These are phyloP conservation scores for Frankliniella intonsa DNA, from an alignment of 2,888 invertebrate species.

Conservation along the genomic window DNA sequence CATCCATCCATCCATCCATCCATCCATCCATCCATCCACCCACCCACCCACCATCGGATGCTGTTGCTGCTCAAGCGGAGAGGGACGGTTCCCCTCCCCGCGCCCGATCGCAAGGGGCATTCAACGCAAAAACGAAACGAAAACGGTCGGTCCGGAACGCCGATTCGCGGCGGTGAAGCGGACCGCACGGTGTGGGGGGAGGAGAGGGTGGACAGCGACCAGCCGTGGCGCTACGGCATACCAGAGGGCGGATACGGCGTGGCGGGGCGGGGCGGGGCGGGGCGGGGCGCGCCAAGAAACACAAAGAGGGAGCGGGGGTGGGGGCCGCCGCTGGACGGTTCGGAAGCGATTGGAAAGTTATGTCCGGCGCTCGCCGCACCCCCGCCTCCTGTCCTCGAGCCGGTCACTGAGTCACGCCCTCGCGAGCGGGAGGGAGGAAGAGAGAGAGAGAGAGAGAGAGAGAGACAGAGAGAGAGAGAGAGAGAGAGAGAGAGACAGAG, in stretches of 20 bases:
- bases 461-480: background rate
- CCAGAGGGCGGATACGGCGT: background rate
- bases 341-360: conserved; percentile 19
- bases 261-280: no score
- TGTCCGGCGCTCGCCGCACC: background rate
- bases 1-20: no score
- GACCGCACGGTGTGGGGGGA: background rate
- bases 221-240: background rate
- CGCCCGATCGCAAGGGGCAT: no score
- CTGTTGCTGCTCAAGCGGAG: no score
- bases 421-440: background rate
- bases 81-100: no score
- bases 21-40: no score
- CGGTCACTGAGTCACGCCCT: background rate
- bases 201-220: background rate
- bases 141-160: conserved; percentile 7
- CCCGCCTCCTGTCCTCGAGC: background rate
- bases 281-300: background rate
- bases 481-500: background rate
- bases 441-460: background rate
- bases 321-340: background rate
- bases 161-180: background rate
- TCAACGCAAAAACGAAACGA: background rate
- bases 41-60: no score
- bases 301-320: background rate